These are phyloP conservation scores for Cheilosia variabilis DNA, from an alignment of 2,888 invertebrate genomes.

Conservation along the genomic window DNA sequence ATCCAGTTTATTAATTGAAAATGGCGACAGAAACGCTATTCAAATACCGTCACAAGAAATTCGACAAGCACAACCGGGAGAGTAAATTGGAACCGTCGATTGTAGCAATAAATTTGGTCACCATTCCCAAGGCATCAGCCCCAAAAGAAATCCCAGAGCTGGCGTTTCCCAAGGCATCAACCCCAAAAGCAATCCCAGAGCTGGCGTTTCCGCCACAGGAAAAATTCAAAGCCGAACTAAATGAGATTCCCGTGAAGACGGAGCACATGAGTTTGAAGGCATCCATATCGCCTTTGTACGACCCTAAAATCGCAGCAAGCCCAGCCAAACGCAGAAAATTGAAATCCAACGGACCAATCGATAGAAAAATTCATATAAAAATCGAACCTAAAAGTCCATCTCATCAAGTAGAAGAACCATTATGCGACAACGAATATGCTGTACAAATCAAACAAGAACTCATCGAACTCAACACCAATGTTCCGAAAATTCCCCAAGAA, in stretches of 20 bases:
- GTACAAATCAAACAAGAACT: constrained; percentile 42
- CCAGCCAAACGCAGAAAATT: neutral
- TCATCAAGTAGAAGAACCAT: neutral
- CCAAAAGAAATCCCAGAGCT: neutral
- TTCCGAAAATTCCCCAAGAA: constrained; percentile 32
- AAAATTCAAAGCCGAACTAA: neutral
- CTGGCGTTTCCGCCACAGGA: neutral
- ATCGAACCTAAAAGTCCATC: neutral
- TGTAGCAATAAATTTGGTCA: neutral
- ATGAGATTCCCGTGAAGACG: neutral
- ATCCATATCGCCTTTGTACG: neutral
- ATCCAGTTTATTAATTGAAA: neutral
- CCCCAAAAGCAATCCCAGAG: neutral
- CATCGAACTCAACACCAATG: constrained; percentile 27
- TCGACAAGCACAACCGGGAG: constrained; percentile 15
- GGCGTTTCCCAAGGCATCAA: neutral
- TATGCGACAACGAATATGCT: neutral
- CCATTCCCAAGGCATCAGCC: neutral
- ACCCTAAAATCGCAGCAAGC: neutral
- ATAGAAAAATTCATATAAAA: neutral
- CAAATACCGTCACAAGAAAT: constrained; percentile 56
- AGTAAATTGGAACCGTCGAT: neutral
- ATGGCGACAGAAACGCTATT: constrained; percentile 16
- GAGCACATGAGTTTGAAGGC: neutral
- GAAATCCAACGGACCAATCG: neutral